Percentiles rank a stretch among this genome's conserved stretches.
These are phyloP conservation scores for Apodemia zela DNA, from an alignment of 2,888 invertebrate species.

Conservation along the genomic window DNA sequence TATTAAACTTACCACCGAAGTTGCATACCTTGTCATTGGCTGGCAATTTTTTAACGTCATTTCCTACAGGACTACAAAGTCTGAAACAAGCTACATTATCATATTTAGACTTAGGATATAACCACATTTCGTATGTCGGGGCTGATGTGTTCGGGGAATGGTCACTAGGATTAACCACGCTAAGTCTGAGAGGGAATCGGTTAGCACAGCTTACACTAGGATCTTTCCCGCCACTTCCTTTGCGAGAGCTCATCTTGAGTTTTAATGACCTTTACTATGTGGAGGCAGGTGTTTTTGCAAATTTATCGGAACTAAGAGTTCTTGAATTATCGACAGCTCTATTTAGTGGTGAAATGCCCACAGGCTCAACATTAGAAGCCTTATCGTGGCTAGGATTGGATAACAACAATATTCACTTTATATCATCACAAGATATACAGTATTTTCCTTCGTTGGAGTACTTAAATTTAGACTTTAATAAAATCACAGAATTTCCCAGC, in stretches of 20 bases:
- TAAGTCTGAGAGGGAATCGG: conserved; percentile 88
- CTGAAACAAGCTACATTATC: conserved; percentile 79
- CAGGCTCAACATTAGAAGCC: conserved; percentile 81
- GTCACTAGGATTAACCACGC: conserved; percentile 86
- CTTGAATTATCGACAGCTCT: conserved; percentile 90
- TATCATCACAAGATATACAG: conserved; percentile 83
- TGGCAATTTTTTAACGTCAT: conserved; percentile 84
- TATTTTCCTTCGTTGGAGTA: conserved; percentile 85
- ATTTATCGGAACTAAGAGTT: conserved; percentile 85
- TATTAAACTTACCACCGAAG: conserved; percentile 73
- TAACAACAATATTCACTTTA: conserved; percentile 85
- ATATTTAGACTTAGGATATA: conserved; percentile 91
- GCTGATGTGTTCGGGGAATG: conserved; percentile 85
- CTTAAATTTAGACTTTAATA: conserved; percentile 91
- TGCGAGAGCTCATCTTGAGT: conserved; percentile 91
- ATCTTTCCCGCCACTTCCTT: conserved; percentile 84
- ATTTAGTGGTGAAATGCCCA: conserved; percentile 85
- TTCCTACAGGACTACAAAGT: conserved; percentile 83
- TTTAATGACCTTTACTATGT: conserved; percentile 90
- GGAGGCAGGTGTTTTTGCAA: conserved; percentile 85
- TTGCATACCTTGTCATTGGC: conserved; percentile 86
- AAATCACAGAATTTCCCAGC: conserved; percentile 84
- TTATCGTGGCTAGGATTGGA: conserved; percentile 90
- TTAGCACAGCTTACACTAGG: conserved; percentile 83
- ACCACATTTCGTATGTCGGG: conserved; percentile 84